Evolutionary conservation across 2,113 vertebrate genomes (phyloP), one percentile per base, ranked within the genome.

Genomic region (Craseonycteris thonglongyai): DNA sequence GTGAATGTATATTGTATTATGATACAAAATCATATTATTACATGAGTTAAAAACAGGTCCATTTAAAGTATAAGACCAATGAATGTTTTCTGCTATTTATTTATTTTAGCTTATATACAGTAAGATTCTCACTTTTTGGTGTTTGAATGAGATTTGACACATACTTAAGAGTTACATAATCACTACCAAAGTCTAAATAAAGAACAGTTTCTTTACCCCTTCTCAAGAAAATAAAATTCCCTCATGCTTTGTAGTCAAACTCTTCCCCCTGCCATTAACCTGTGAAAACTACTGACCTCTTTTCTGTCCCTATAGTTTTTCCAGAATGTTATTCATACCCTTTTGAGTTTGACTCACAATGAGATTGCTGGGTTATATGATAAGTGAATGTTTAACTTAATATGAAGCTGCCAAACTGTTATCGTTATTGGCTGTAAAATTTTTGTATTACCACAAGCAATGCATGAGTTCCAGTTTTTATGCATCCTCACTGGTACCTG

Each of bases 81-180:
- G 33, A 59, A 33, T 87, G 2, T 82, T 76, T 94, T 94, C 71
- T 91, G 61, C 14, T 81, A 11, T 83, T 4, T 65, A 28, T 72
- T 63, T 85, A 59, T 89, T 90, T 81, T 66, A 93, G 54, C 76
- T 93, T 91, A 47, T 1, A 66, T 72, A 66, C 0, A 51, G 15
- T 81, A 85, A 79, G 21, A 61, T 28, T 74, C 72, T 54, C 35
- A 51, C 28, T 61, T 83, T 61, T 76, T 40, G 58, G 11, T 49
- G 38, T 90, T 21, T 87, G 85, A 82, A 38, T 93, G 68, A 92
- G 80, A 47, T 95, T 86, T 78, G 33, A 68, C 28, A 86, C 30
- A 19, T 63, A 45, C 9, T 66, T 92, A 19, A 19, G 33, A 82
- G 42, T 85, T 49, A 61, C 42, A 42, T 72, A 45, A 85, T 80